Percentiles rank a stretch among this genome's conserved stretches.
phyloP scores from a whole-genome alignment of 2,888 invertebrate genomes.

The Sphaerophoria taeniata region DNA sequence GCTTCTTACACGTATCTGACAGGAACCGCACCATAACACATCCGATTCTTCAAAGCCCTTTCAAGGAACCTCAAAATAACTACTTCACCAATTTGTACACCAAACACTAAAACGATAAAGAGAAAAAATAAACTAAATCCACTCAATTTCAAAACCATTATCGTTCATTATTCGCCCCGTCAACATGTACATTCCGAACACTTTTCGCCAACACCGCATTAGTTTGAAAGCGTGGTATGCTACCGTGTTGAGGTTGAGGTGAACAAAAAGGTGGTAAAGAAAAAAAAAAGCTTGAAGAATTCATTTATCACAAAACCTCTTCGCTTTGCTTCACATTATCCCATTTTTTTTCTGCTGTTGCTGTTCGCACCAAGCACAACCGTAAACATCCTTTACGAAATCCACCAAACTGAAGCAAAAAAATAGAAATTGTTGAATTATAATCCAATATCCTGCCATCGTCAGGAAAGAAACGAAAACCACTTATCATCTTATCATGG shows the following conservation, averaged over 20 bases:
- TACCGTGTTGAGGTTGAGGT: background rate
- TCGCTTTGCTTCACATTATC: background rate
- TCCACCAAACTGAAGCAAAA: background rate
- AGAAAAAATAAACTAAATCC: conserved; percentile 28
- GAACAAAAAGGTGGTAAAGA: background rate
- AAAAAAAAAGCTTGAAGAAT: conserved; percentile 25
- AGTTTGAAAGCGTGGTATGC: too few species aligned
- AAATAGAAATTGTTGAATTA: conserved; percentile 49
- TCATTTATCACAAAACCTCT: conserved; percentile 52
- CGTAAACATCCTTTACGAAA: background rate
- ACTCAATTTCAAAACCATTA: conserved; percentile 55
- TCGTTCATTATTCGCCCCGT: conserved; percentile 46
- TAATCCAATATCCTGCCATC: conserved; percentile 70
- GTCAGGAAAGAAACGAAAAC: conserved; percentile 59
- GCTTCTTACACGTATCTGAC: too few species aligned
- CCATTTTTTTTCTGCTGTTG: background rate
- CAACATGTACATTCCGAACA: background rate
- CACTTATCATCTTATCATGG: conserved; percentile 69
- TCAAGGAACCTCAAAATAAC: too few species aligned
- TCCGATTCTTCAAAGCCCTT: too few species aligned
- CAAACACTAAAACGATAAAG: background rate
- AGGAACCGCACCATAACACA: too few species aligned
- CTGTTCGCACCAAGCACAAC: background rate
- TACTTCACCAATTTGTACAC: background rate
- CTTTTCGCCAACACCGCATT: background rate